A percentile compares a stretch with the other conserved stretches of the same genome.
Evolutionary conservation across 1,140 invertebrate genomes (phyloP).

Genomic region (Euura saliciscinereae): DNA sequence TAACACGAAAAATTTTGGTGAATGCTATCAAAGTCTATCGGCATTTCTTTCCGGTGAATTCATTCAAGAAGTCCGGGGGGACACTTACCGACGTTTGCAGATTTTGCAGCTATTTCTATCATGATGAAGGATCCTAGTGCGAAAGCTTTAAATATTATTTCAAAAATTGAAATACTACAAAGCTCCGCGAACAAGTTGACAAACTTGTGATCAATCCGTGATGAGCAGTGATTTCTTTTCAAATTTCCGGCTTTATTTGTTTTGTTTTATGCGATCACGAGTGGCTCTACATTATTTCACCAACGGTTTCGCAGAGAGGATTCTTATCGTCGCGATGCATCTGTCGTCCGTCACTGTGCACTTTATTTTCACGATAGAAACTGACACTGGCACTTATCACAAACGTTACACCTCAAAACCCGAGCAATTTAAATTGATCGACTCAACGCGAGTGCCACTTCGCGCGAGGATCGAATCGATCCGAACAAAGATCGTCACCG

Average conservation of each 20-base stretch:
- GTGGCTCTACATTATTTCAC: not conserved
- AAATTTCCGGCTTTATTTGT: too few relatives aligned
- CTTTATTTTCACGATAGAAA: not conserved
- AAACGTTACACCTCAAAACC: not conserved
- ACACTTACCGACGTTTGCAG: not conserved
- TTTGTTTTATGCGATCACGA: not conserved
- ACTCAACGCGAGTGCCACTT: not conserved
- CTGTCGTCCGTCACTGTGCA: not conserved
- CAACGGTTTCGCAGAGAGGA: slow-evolving; percentile 2
- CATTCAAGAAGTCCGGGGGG: too few relatives aligned
- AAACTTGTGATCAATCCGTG: too few relatives aligned
- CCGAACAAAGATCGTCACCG: slow-evolving; percentile 1
- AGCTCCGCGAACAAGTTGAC: too few relatives aligned
- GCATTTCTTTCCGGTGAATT: too few relatives aligned
- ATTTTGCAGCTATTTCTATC: not conserved
- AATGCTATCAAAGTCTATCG: too few relatives aligned
- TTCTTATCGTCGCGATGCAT: slow-evolving; percentile 8
- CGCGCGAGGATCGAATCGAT: slow-evolving; percentile 1
- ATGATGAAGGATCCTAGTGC: not conserved
- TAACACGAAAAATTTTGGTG: too few relatives aligned
- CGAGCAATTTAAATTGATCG: not conserved
- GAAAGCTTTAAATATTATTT: not conserved
- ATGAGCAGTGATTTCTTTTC: too few relatives aligned
- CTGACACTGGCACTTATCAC: too few relatives aligned
- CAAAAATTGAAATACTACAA: too few relatives aligned